Percentiles rank a stretch among this genome's conserved stretches.
Evolutionary conservation across 2,888 invertebrate species (phyloP).

Genomic region (Argyresthia albistria): DNA sequence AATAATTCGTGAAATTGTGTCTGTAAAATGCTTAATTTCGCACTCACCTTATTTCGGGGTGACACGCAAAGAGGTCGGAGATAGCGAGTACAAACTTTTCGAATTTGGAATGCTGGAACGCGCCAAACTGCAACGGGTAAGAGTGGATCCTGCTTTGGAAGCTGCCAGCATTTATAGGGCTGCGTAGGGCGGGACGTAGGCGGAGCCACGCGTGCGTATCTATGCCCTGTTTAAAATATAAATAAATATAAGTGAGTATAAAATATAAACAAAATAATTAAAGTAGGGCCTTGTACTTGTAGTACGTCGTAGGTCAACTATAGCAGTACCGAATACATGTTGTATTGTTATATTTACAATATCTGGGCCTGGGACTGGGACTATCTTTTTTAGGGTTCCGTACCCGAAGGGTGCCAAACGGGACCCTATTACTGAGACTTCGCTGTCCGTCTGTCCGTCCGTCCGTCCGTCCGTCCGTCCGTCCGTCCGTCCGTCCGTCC

Average conservation of each 20-base stretch:
- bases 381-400: too few species aligned
- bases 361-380: too few species aligned
- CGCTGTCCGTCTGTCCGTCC: too few species aligned
- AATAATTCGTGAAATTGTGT: background rate
- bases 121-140: slow-evolving; percentile 50
- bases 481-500: too few species aligned
- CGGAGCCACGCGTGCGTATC: slow-evolving; percentile 59
- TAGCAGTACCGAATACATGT: too few species aligned
- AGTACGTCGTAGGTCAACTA: too few species aligned
- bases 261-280: background rate
- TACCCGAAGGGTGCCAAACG: too few species aligned
- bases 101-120: slow-evolving; percentile 11
- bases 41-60: background rate
- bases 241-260: background rate
- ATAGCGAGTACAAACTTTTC: slow-evolving; percentile 11
- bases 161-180: slow-evolving; percentile 45
- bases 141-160: slow-evolving; percentile 24
- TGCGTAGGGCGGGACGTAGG: slow-evolving; percentile 46
- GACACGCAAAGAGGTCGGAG: background rate
- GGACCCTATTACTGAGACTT: too few species aligned
- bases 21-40: background rate
- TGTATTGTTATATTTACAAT: too few species aligned
- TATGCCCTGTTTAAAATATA: slow-evolving; percentile 8
- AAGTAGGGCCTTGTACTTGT: too few species aligned
- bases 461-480: too few species aligned